Evolutionary conservation across 2,797 vertebrate species (phyloP).

Genomic region (Mycteria americana): DNA sequence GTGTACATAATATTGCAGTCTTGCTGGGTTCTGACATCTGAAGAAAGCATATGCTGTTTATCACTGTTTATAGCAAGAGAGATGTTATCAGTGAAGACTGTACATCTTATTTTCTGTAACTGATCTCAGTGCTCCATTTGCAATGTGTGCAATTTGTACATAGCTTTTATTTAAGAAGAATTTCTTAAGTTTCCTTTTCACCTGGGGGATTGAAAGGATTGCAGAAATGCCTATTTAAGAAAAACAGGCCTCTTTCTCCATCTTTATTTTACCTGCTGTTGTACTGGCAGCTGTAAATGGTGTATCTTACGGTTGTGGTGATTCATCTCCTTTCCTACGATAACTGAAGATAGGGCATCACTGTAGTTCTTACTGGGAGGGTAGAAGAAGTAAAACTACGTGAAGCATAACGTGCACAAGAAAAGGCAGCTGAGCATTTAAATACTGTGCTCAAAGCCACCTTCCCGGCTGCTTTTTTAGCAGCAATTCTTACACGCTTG

Average conservation of each 20-base stretch:
- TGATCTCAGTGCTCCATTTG: conserved; percentile 70
- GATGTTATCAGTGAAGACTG: conserved; percentile 57
- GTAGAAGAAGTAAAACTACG: conserved; percentile 60
- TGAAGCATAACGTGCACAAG: conserved; percentile 49
- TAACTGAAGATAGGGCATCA: conserved; percentile 25
- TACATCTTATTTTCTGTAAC: conserved; percentile 67
- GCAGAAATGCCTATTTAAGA: conserved; percentile 12
- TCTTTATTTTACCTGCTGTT: conserved; percentile 26
- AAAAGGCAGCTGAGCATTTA: conserved; percentile 34
- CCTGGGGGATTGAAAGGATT: conserved; percentile 7
- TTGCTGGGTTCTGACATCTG: conserved; percentile 66
- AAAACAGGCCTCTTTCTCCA: not conserved
- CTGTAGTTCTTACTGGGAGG: conserved; percentile 25
- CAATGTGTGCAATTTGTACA: conserved; percentile 79
- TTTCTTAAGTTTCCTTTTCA: conserved; percentile 62
- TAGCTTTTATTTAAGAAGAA: conserved; percentile 75
- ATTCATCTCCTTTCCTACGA: conserved; percentile 40
- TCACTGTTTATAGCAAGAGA: conserved; percentile 61
- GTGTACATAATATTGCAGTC: conserved; percentile 71
- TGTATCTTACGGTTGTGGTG: conserved; percentile 1
- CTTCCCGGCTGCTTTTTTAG: conserved; percentile 1
- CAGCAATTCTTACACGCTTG: not conserved
- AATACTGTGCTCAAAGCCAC: not conserved
- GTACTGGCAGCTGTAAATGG: conserved; percentile 51
- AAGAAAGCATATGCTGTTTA: conserved; percentile 60